These are phyloP conservation scores for Temnothorax ravouxi DNA, from an alignment of 2,888 invertebrate genomes.

Conservation along the genomic window DNA sequence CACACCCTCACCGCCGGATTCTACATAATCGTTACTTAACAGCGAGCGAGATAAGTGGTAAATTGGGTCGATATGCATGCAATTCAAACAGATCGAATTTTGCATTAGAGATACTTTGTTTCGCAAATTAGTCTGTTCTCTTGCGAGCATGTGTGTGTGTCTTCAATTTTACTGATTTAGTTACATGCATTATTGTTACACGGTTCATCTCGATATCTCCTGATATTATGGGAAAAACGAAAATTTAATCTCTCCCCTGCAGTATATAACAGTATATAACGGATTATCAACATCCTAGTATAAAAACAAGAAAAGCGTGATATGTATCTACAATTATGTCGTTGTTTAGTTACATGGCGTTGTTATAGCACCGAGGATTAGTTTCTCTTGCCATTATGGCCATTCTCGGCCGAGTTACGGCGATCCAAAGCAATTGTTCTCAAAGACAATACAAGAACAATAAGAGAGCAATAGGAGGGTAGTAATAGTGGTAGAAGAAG, in stretches of 20 bases:
- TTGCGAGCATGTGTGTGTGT: background rate
- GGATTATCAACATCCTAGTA: background rate
- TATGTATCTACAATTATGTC: constrained; percentile 27
- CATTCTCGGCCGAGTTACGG: constrained; percentile 42
- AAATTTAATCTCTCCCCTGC: constrained; percentile 20
- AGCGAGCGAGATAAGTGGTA: constrained; percentile 8
- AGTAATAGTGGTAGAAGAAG: background rate
- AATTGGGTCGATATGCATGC: background rate
- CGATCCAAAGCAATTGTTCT: constrained; percentile 19
- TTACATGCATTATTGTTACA: constrained; percentile 30
- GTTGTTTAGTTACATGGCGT: constrained; percentile 36
- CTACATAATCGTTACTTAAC: background rate
- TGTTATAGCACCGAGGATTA: constrained; percentile 28
- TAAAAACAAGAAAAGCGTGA: constrained; percentile 30
- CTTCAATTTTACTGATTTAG: background rate
- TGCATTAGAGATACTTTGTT: background rate
- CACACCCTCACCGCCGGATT: constrained; percentile 3
- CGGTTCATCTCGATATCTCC: background rate
- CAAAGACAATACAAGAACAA: background rate
- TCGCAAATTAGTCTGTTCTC: constrained; percentile 13
- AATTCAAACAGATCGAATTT: constrained; percentile 11
- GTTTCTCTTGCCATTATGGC: constrained; percentile 9
- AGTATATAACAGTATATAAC: too few species aligned
- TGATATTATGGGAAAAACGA: background rate
- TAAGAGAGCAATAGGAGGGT: background rate